Percentiles rank a stretch among this genome's conserved stretches.
Conservation (phyloP, 2,888 invertebrate genomes). For the Toxonevra muliebris region DNA sequence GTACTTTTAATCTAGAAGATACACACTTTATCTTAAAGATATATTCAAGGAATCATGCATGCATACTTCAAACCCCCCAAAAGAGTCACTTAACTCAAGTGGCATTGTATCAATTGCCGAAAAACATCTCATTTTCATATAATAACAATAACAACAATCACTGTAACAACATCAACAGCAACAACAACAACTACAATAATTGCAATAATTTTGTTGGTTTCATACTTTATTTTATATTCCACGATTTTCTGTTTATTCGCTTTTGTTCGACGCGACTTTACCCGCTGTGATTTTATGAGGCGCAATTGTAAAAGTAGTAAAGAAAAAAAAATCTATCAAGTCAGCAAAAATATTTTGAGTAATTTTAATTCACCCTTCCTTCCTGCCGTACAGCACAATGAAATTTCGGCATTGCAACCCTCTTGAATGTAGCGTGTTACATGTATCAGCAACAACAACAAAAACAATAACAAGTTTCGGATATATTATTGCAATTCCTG, state of each 20-base stretch:
- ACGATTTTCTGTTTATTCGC: background rate
- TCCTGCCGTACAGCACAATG: too few relatives aligned
- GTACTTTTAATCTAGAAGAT: too few relatives aligned
- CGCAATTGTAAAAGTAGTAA: conserved; percentile 52
- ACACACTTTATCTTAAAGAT: too few relatives aligned
- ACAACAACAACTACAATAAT: conserved; percentile 6
- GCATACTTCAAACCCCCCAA: too few relatives aligned
- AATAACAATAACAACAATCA: background rate
- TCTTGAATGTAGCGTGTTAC: conserved; percentile 4
- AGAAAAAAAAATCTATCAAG: conserved; percentile 28
- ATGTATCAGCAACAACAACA: conserved; percentile 1
- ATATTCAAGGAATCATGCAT: too few relatives aligned
- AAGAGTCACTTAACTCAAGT: background rate
- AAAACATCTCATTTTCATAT: conserved; percentile 16
- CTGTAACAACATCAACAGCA: background rate
- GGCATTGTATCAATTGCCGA: conserved; percentile 8
- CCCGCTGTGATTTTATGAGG: conserved; percentile 63
- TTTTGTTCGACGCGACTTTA: conserved; percentile 17
- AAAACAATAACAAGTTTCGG: conserved; percentile 38
- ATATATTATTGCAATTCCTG: conserved; percentile 46
- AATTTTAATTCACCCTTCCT: conserved; percentile 18
- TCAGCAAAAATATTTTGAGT: conserved; percentile 51
- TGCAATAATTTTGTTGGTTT: background rate
- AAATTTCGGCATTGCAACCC: background rate
- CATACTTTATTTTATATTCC: too few relatives aligned